Evolutionary conservation across 2,797 vertebrate species (phyloP).

Genomic region (Oreochromis grahami): DNA sequence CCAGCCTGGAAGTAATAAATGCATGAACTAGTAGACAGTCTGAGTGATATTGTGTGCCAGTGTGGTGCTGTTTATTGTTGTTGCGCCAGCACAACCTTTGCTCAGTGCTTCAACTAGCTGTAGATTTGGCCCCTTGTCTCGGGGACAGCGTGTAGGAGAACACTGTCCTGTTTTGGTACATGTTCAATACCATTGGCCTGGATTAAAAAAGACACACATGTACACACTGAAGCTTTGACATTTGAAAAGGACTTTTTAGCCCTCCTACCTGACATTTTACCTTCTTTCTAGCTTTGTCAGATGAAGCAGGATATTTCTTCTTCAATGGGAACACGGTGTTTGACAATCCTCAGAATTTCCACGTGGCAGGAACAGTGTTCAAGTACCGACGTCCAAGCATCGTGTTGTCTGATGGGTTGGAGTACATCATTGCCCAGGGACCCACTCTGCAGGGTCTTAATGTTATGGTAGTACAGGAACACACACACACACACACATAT

Average conservation of each 20-base stretch:
- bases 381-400: constrained; percentile 85
- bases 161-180: background rate
- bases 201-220: background rate
- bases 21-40: no score
- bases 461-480: constrained; percentile 80
- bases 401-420: constrained; percentile 83
- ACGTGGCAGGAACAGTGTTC: constrained; percentile 85
- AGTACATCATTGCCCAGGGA: constrained; percentile 88
- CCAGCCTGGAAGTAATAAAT: no score
- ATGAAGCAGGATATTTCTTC: constrained; percentile 86
- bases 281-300: constrained; percentile 79
- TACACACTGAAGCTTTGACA: background rate
- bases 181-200: background rate
- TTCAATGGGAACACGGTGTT: constrained; percentile 88
- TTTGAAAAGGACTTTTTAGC: background rate
- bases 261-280: background rate
- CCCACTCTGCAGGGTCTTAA: constrained; percentile 87
- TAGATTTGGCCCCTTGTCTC: background rate
- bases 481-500: background rate
- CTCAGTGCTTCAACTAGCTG: background rate
- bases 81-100: background rate
- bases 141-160: background rate
- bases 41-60: background rate
- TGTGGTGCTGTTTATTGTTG: background rate
- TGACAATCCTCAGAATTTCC: constrained; percentile 89